Evolutionary conservation across 2,113 vertebrate genomes (phyloP), one percentile per base, ranked within the genome.

Genomic region (Struthidea cinerea): DNA sequence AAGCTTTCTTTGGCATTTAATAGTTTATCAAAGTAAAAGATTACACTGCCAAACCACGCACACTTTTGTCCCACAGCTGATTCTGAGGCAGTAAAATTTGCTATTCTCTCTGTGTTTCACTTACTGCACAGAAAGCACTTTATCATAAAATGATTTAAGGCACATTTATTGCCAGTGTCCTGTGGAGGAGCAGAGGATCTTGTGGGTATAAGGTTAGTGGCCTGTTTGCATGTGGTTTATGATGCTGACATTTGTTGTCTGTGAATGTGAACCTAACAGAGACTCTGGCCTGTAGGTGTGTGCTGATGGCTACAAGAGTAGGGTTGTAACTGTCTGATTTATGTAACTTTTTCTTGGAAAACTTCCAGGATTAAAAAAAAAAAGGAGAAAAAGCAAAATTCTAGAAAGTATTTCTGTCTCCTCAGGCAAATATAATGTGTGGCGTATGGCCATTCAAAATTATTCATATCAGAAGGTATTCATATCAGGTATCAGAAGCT

Each of bases 1-100:
- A 71, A 76, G 92, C 85, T 96, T 96, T 96, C 77, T 87, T 89
- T 77, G 57, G 83, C 61, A 69, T 93, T 94, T 84, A 78, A 33
- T 70, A 52, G 67, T 74, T 84, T 74, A 90, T 89, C 55, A 39
- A 7, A 87, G 53, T 82, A 82, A 89, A 89, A 89, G 80, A 89
- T 96, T 95, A 87, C 35, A 6, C 42, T 70, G 70, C 82, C 85
- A 64, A 80, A 37, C 79, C 44, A 24, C 79, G n/a, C 2, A 3
- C 18, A 12, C 18, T 7, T 44, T 33, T 42, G 74, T 64, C 77
- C 50, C n/a, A 23, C 50, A 46, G 56, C 70, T 67, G 42, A 64
- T 44, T 52, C 20, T 46, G 55, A 70, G 59, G 60, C 8, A 68
- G 60, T 52, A 55, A 57, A 70, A n/a, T 24, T 73, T 76, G 26